Percentiles rank a stretch among this genome's conserved stretches.
Evolutionary conservation across 2,113 vertebrate species (phyloP).

Genomic region (Melanotaenia duboulayi): DNA sequence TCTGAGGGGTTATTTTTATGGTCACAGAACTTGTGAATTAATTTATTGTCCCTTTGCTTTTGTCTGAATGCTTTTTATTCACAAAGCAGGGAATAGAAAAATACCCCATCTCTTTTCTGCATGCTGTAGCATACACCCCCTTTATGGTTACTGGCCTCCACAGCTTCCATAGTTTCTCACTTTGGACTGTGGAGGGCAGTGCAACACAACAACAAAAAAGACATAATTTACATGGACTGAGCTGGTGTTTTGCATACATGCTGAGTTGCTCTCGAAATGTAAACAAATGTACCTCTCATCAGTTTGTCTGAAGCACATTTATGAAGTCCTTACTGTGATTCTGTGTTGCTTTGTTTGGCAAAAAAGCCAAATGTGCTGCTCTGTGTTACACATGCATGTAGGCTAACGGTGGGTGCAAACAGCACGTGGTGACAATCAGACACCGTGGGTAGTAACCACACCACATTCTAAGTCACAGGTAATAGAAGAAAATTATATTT

Average conservation of each 20-base stretch:
- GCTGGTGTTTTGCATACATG: conserved; percentile 8
- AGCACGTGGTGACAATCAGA: conserved; percentile 15
- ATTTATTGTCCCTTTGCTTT: neutral
- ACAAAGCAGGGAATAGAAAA: neutral
- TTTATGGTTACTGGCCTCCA: neutral
- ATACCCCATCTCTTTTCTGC: neutral
- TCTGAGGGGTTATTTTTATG: no score
- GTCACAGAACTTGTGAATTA: neutral
- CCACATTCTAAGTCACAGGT: conserved; percentile 50
- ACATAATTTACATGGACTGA: neutral
- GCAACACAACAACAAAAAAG: conserved; percentile 21
- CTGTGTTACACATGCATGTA: conserved; percentile 15
- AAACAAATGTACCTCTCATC: conserved; percentile 18
- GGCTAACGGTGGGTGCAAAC: conserved; percentile 3
- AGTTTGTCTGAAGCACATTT: conserved; percentile 1
- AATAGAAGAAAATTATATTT: conserved; percentile 64
- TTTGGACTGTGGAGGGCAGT: conserved; percentile 67
- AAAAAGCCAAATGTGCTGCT: conserved; percentile 8
- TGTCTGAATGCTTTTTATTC: neutral
- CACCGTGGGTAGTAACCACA: conserved; percentile 47
- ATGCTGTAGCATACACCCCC: neutral
- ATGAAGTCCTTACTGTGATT: neutral
- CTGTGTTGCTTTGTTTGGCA: neutral
- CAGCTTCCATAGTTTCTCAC: neutral
- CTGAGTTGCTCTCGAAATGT: conserved; percentile 15